Conservation (phyloP, 53 echinoderm and acorn worm genomes). For the Actinopyga echinites region DNA sequence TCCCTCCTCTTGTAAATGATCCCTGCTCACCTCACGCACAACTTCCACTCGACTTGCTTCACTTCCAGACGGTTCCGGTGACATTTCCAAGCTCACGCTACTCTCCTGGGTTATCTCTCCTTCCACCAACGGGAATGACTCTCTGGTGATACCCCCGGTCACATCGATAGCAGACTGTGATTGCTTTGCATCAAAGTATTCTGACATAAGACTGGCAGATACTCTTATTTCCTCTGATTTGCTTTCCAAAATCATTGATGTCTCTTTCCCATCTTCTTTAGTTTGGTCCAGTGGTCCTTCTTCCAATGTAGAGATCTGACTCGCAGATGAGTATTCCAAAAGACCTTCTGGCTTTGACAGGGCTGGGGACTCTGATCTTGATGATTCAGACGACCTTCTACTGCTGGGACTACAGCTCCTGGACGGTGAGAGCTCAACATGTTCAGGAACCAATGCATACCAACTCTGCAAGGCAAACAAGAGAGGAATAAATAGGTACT, state of each 20-base stretch:
- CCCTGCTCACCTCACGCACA: not conserved
- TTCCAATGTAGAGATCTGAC: not conserved
- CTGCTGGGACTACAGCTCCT: slow-evolving; percentile 34
- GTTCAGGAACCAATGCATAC: slow-evolving; percentile 74
- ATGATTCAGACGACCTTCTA: slow-evolving; percentile 31
- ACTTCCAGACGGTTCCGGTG: slow-evolving; percentile 60
- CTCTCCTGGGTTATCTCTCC: slow-evolving; percentile 63
- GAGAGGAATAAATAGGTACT: not conserved
- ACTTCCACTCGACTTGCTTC: slow-evolving; percentile 27
- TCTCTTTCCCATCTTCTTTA: slow-evolving; percentile 2
- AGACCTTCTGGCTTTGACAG: slow-evolving; percentile 14
- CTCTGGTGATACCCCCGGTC: slow-evolving; percentile 54
- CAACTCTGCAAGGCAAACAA: slow-evolving; percentile 54
- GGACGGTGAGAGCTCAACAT: slow-evolving; percentile 64
- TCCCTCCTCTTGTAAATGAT: not conserved
- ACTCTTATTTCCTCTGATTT: slow-evolving; percentile 46
- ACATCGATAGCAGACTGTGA: slow-evolving; percentile 42
- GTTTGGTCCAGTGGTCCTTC: not conserved
- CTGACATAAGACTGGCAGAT: slow-evolving; percentile 59
- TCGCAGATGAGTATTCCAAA: slow-evolving; percentile 26
- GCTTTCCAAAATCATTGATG: not conserved
- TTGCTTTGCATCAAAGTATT: slow-evolving; percentile 42
- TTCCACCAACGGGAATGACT: slow-evolving; percentile 70
- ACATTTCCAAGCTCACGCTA: slow-evolving; percentile 78
- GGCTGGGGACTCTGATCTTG: slow-evolving; percentile 30